Evolutionary conservation across 2,797 vertebrate species (phyloP).

Genomic region (Halcyon smyrnensis): DNA sequence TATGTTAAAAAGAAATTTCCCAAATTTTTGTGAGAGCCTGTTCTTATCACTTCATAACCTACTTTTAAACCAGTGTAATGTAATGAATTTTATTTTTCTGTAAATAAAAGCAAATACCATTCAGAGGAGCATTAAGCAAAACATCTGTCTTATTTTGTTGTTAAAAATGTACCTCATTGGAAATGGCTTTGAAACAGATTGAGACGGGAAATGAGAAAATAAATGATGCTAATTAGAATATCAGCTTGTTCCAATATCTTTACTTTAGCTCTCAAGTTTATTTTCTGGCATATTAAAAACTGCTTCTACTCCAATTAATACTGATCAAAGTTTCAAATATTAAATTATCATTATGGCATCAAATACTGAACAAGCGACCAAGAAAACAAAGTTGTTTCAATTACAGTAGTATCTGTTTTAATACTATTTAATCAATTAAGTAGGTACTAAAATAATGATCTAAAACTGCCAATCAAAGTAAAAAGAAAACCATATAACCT

Average conservation of each 20-base stretch:
- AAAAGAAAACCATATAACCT: not conserved
- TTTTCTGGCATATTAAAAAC: constrained; percentile 10
- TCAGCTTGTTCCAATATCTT: not conserved
- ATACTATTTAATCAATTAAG: not conserved
- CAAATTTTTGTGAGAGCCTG: not conserved
- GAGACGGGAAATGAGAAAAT: not conserved
- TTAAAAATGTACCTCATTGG: not conserved
- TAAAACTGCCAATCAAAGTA: not conserved
- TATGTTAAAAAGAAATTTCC: not conserved
- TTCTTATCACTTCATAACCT: not conserved
- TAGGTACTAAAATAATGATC: not conserved
- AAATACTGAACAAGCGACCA: not conserved
- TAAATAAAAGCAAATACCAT: not conserved
- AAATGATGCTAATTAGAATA: constrained; percentile 16
- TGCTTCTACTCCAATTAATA: constrained; percentile 20
- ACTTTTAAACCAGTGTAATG: not conserved
- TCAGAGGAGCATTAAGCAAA: not conserved
- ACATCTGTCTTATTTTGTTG: not conserved
- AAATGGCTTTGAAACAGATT: not conserved
- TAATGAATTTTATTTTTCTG: not conserved
- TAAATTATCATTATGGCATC: not conserved
- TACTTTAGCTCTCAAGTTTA: not conserved
- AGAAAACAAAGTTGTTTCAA: not conserved
- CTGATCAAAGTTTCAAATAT: constrained; percentile 24
- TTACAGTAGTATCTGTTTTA: not conserved